phyloP scores from a whole-genome alignment of 2,888 invertebrate genomes.

The Phrixothrix hirtus region DNA sequence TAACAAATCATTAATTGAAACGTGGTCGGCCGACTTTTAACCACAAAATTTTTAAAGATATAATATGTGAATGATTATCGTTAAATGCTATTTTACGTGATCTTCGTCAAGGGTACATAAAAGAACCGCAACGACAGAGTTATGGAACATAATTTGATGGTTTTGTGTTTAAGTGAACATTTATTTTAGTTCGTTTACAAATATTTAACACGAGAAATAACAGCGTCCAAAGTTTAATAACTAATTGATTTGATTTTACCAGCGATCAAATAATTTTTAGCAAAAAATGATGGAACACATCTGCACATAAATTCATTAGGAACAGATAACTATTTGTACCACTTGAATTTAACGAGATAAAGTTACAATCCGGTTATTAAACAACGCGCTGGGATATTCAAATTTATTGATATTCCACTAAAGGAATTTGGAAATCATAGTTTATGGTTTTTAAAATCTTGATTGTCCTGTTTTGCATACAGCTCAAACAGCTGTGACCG shows the following conservation, averaged over 20 bases:
- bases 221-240: too few species aligned
- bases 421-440: neutral
- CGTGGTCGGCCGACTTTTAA: constrained; percentile 1
- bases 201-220: too few species aligned
- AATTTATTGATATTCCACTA: neutral
- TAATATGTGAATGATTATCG: too few species aligned
- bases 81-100: too few species aligned
- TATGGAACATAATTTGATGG: too few species aligned
- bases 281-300: neutral
- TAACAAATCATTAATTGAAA: constrained; percentile 33
- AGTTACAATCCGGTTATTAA: neutral
- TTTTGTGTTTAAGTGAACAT: too few species aligned
- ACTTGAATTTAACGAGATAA: neutral
- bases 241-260: too few species aligned
- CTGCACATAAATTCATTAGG: neutral
- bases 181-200: too few species aligned
- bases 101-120: too few species aligned
- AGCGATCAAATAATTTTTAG: too few species aligned
- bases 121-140: neutral
- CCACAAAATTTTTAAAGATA: neutral
- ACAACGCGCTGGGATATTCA: neutral
- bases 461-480: too few species aligned
- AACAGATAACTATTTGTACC: neutral
- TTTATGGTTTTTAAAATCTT: neutral
- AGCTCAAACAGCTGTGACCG: too few species aligned